These are phyloP conservation scores for Telenomus remus DNA, from an alignment of 1,140 invertebrate genomes.

Conservation along the genomic window DNA sequence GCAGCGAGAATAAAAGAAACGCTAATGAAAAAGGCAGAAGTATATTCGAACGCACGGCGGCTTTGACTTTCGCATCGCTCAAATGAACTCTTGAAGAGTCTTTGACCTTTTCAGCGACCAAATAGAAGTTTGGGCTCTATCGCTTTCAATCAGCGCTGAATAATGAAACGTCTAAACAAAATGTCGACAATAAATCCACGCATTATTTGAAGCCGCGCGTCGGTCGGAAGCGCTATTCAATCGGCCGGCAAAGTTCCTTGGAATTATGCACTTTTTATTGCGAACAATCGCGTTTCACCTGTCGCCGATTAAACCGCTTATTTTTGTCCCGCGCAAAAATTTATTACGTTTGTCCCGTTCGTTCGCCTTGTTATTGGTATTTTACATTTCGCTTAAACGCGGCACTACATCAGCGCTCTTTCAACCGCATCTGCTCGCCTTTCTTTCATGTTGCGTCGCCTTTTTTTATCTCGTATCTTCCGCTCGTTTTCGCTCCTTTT, in stretches of 20 bases:
- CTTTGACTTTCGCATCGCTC: conserved; percentile 58
- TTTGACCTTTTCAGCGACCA: conserved; percentile 58
- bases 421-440: conserved; percentile 13
- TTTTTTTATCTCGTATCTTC: conserved; percentile 2
- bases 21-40: conserved; percentile 66
- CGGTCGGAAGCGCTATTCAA: conserved; percentile 26
- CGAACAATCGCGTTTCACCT: conserved; percentile 9
- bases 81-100: conserved; percentile 57
- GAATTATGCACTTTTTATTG: conserved; percentile 32
- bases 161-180: conserved; percentile 54
- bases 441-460: conserved; percentile 5
- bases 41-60: conserved; percentile 58
- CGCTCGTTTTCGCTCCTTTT: conserved; percentile 11
- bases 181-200: conserved; percentile 46
- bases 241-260: conserved; percentile 13
- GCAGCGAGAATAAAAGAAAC: conserved; percentile 64
- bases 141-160: conserved; percentile 53
- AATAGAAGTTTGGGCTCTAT: conserved; percentile 50
- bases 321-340: conserved; percentile 7
- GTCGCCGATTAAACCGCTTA: conserved; percentile 5
- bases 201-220: conserved; percentile 28
- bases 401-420: conserved; percentile 32
- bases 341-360: conserved; percentile 41
- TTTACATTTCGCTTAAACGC: conserved; percentile 60
- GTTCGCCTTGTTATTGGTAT: conserved; percentile 60